Percentiles rank a stretch among this genome's conserved stretches.
Evolutionary conservation across 1,140 invertebrate genomes (phyloP).

Genomic region (Trichonephila clavipes): DNA sequence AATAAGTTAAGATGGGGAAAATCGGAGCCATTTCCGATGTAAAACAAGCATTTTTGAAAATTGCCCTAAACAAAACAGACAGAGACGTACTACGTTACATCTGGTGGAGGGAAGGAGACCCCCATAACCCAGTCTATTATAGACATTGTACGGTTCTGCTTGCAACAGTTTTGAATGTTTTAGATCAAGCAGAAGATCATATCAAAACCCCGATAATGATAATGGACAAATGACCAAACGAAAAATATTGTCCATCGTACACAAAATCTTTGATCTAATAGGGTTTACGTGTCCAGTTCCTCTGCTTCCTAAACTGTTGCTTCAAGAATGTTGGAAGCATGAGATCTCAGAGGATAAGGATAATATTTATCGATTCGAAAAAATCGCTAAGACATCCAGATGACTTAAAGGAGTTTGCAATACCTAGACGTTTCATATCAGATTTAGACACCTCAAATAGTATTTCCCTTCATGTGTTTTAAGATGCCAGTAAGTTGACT

Average conservation of each 20-base stretch:
- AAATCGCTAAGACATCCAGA: not conserved
- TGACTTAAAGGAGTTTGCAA: not conserved
- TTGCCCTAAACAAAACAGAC: not conserved
- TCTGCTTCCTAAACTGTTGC: too few relatives aligned
- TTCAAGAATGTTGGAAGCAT: too few relatives aligned
- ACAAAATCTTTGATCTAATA: too few relatives aligned
- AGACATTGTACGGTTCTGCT: conserved; percentile 24
- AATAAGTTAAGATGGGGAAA: not conserved
- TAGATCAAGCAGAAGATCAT: not conserved
- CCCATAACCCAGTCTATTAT: not conserved
- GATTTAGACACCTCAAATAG: not conserved
- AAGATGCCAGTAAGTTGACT: not conserved
- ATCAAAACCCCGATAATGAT: too few relatives aligned
- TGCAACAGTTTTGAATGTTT: not conserved
- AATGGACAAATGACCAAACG: too few relatives aligned
- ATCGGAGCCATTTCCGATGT: conserved; percentile 18
- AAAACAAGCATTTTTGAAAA: conserved; percentile 6
- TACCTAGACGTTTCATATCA: not conserved
- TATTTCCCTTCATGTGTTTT: not conserved
- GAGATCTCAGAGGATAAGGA: too few relatives aligned
- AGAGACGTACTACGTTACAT: conserved; percentile 3
- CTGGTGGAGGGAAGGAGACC: not conserved
- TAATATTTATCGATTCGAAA: too few relatives aligned
- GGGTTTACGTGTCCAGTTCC: too few relatives aligned
- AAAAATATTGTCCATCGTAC: too few relatives aligned